Base-by-base conservation (phyloP, 2,888 invertebrate genomes). In the Nephrocerus scutellatus region DNA sequence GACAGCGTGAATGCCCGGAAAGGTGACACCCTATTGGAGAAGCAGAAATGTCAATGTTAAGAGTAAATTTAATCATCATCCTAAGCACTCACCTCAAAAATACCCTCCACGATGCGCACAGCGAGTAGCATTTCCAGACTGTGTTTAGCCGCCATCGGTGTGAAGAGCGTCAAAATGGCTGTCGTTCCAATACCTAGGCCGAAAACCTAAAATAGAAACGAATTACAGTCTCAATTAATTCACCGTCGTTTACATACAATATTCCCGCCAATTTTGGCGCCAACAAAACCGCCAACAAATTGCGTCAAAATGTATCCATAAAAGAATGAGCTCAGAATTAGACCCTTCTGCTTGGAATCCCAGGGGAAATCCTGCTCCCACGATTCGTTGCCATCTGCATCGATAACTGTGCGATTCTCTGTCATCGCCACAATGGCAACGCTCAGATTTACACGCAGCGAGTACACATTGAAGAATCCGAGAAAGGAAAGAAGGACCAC, bases 341-440 rank as follows among this genome's bases (percentile, higher is more conserved):
- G 68, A 0, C 89, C 89, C 65, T 83, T 84, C 24, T 80, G 75
- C 58, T 77, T 77, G 0, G 82, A 74, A 53, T 80, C 79, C 90
- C 90, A 90, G 45, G 82, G 77, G 57, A 88, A 88, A 55, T 87
- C 85, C 49, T 75, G 77, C n/a, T 71, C 69, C 77, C 82, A 70
- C 20, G 64, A 59, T 10, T 73, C 59, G 1, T 76, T 78, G n/a
- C 84, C 84, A 52, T 80, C 76, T 2, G 72, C 75, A 39, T 77
- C 68, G 25, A 70, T 68, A 5, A 75, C 73, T 31, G 75, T 77
- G 43, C 76, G 71, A 16, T 80, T 76, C 55, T 82, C 79, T 0
- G 84, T 88, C 93, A 95, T 95, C 46, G 90, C 89, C 28, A 95
- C 90, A 50, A 95, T 86, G 4, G 90, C 92, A 12, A 95, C 86